These are phyloP conservation scores for Hucho hucho DNA, from an alignment of 2,113 vertebrate genomes.

Conservation along the genomic window DNA sequence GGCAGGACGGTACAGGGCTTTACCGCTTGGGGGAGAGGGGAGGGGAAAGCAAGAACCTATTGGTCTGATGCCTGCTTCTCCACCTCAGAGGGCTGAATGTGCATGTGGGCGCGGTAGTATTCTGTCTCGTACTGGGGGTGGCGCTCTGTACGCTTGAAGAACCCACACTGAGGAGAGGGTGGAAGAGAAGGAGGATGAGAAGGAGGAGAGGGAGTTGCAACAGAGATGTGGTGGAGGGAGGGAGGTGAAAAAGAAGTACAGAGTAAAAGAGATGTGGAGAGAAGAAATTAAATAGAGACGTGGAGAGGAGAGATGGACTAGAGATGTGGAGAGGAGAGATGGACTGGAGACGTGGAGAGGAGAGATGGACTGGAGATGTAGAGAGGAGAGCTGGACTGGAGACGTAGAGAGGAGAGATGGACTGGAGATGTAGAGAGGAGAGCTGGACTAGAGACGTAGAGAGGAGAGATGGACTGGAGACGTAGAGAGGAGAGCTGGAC, in stretches of 20 bases:
- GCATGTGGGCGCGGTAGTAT: constrained; percentile 84
- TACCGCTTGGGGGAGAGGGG: constrained; percentile 64
- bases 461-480: no score
- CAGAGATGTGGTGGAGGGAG: background rate
- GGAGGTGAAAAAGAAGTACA: no score
- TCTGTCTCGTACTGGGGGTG: constrained; percentile 79
- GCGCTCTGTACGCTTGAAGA: constrained; percentile 82
- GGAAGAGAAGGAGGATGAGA: background rate
- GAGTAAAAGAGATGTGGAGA: constrained; percentile 5
- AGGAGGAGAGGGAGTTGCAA: background rate
- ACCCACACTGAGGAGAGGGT: constrained; percentile 79
- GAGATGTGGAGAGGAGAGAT: no score
- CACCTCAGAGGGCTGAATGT: constrained; percentile 84
- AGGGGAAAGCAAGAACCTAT: constrained; percentile 68
- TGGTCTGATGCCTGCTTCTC: constrained; percentile 79
- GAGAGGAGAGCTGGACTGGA: no score
- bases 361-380: no score
- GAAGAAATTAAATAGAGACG: no score
- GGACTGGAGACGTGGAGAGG: no score
- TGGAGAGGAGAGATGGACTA: background rate
- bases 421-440: no score
- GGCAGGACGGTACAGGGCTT: constrained; percentile 26
- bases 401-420: no score
- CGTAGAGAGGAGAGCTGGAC: no score
- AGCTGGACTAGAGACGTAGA: no score